These are phyloP conservation scores for Oryzias dopingdopingensis DNA, from an alignment of 2,797 vertebrate species.

Conservation along the genomic window DNA sequence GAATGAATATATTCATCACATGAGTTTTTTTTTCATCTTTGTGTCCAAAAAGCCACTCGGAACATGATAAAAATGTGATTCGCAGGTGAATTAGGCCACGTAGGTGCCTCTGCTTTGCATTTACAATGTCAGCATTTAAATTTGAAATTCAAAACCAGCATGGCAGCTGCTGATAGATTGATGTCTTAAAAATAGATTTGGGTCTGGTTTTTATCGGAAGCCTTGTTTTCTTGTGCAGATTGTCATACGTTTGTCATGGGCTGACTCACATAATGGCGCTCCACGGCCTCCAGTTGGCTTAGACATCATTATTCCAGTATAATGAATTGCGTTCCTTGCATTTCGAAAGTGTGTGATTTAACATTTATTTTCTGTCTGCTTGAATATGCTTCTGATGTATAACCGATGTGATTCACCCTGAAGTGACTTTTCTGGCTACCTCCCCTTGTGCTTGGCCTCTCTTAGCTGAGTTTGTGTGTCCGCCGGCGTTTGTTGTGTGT, in stretches of 20 bases:
- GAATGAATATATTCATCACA: conserved; percentile 66
- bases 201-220: conserved; percentile 22
- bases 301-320: conserved; percentile 56
- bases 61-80: conserved; percentile 44
- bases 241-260: conserved; percentile 28
- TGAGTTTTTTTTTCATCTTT: neutral
- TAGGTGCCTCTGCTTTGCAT: conserved; percentile 49
- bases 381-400: conserved; percentile 60
- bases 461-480: conserved; percentile 26
- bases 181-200: conserved; percentile 36
- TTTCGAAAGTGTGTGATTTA: conserved; percentile 49
- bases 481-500: conserved; percentile 18
- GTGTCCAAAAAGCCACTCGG: conserved; percentile 43
- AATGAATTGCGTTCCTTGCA: conserved; percentile 41
- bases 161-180: conserved; percentile 21
- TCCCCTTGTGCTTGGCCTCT: conserved; percentile 44
- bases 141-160: conserved; percentile 25
- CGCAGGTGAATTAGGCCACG: conserved; percentile 49
- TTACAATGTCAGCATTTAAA: conserved; percentile 45
- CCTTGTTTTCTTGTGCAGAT: conserved; percentile 17
- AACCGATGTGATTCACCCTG: conserved; percentile 67
- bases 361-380: conserved; percentile 58
- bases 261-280: conserved; percentile 20
- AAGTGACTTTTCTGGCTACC: conserved; percentile 48
- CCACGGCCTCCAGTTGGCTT: conserved; percentile 37